These are phyloP conservation scores for Sinocyclocheilus rhinocerous DNA, from an alignment of 2,113 vertebrate species.

Conservation along the genomic window DNA sequence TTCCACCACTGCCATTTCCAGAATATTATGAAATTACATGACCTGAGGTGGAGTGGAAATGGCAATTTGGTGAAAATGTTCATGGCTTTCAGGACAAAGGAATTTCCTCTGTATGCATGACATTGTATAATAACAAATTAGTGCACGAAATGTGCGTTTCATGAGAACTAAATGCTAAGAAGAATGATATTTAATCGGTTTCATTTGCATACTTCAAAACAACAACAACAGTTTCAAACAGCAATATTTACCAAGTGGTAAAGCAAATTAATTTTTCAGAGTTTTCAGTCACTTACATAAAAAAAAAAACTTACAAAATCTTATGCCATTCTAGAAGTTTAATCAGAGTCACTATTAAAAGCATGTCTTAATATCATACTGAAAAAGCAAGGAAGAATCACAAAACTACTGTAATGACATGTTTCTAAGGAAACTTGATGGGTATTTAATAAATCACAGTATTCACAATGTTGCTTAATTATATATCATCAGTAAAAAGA, in stretches of 20 bases:
- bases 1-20: not conserved
- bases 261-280: too few relatives aligned
- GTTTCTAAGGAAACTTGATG: not conserved
- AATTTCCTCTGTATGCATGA: not conserved
- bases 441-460: not conserved
- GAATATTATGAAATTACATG: not conserved
- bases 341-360: not conserved
- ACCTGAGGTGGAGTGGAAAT: conserved; percentile 15
- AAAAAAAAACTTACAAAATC: not conserved
- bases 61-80: not conserved
- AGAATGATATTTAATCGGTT: not conserved
- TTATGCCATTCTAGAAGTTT: not conserved
- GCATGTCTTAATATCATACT: not conserved
- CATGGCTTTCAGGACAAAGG: not conserved
- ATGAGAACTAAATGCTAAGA: not conserved
- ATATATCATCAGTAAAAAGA: not conserved
- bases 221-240: not conserved
- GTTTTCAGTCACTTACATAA: not conserved
- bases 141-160: not conserved
- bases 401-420: not conserved
- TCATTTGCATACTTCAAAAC: not conserved
- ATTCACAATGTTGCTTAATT: not conserved
- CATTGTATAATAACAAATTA: not conserved
- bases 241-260: not conserved
- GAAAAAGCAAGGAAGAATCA: not conserved